Evolutionary conservation across 2,888 invertebrate species (phyloP).

Genomic region (Ariolimax columbianus): DNA sequence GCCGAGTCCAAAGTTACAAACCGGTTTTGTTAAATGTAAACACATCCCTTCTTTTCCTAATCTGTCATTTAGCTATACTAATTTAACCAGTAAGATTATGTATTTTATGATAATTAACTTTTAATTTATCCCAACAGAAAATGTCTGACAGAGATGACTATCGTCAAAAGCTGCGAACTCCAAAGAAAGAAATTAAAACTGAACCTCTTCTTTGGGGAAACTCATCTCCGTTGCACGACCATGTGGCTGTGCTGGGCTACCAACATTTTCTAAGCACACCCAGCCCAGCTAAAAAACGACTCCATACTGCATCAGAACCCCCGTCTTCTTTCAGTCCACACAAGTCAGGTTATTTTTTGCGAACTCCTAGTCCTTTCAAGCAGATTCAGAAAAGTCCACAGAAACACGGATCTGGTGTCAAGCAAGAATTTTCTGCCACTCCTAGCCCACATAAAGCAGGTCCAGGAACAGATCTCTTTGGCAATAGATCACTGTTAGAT

Average conservation of each 20-base stretch:
- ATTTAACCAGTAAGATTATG: not conserved
- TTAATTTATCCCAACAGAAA: not conserved
- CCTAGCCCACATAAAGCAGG: conserved; percentile 44
- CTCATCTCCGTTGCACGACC: not conserved
- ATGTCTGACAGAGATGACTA: conserved; percentile 46
- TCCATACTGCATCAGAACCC: not conserved
- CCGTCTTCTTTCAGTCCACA: conserved; percentile 25
- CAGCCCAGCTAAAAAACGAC: conserved; percentile 33
- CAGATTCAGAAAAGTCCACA: conserved; percentile 27
- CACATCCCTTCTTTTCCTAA: no score
- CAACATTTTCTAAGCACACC: conserved; percentile 24
- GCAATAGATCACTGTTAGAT: conserved; percentile 48
- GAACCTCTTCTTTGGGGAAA: conserved; percentile 18
- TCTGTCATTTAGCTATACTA: not conserved
- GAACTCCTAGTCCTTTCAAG: conserved; percentile 49
- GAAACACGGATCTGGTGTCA: not conserved
- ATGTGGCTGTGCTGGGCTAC: not conserved
- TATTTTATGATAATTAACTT: not conserved
- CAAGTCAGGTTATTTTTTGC: conserved; percentile 48
- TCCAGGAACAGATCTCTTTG: conserved; percentile 47
- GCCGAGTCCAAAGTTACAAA: no score
- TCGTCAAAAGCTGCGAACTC: conserved; percentile 44
- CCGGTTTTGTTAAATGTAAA: no score
- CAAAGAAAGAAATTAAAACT: conserved; percentile 36
- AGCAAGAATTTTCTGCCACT: conserved; percentile 34